A percentile compares a stretch with the other conserved stretches of the same genome.
These are phyloP conservation scores for Lycocorax pyrrhopterus DNA, from an alignment of 2,113 vertebrate species.

Conservation along the genomic window DNA sequence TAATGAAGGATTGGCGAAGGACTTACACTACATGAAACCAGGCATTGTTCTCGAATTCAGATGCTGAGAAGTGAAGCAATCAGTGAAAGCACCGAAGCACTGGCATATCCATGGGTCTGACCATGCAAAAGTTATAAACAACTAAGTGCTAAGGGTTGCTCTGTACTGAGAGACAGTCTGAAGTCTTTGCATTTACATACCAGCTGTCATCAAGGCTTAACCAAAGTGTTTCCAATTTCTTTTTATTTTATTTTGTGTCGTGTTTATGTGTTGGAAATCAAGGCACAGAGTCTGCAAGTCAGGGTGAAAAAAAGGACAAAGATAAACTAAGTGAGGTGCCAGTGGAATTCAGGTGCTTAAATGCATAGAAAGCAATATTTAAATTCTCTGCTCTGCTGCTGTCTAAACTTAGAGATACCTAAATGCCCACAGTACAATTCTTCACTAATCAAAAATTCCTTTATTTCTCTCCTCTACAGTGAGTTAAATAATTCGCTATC, in stretches of 20 bases:
- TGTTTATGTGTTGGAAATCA: neutral
- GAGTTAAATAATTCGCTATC: accelerated
- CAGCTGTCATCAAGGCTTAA: neutral
- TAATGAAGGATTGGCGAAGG: neutral
- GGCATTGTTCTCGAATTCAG: neutral
- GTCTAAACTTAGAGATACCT: neutral
- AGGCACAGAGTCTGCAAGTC: neutral
- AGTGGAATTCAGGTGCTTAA: neutral
- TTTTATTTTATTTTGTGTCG: neutral
- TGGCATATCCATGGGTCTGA: neutral
- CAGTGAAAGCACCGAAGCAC: neutral
- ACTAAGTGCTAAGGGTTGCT: neutral
- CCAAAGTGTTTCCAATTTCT: neutral
- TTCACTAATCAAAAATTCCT: neutral
- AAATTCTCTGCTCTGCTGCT: neutral
- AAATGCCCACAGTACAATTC: neutral
- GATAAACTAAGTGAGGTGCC: neutral
- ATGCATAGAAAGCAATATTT: neutral
- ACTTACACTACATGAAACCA: neutral
- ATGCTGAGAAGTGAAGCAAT: neutral
- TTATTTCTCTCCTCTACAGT: neutral
- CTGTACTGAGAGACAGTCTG: neutral
- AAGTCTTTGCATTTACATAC: slow-evolving; percentile 1
- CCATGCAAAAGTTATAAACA: neutral
- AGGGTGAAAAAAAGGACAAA: neutral